Evolutionary conservation across 1,140 invertebrate species (phyloP).

Genomic region (Megathymus violae): DNA sequence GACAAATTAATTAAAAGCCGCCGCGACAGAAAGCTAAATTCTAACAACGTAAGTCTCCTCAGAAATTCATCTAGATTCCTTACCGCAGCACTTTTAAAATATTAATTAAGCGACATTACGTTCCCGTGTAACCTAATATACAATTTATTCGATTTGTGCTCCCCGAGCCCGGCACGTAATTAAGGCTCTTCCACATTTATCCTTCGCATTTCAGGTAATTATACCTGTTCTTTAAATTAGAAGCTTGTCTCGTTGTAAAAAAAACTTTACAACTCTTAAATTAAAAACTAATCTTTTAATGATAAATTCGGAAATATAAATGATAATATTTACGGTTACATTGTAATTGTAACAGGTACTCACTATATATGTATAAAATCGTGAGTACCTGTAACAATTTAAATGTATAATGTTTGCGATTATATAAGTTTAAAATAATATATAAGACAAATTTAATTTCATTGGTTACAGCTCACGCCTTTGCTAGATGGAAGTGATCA

Average conservation of each 20-base stretch:
- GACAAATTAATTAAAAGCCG: background rate
- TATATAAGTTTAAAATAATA: too few species aligned
- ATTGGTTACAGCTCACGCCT: too few species aligned
- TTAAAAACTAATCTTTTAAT: background rate
- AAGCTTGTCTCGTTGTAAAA: constrained; percentile 2
- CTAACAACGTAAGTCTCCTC: background rate
- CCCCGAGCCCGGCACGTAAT: constrained; percentile 19
- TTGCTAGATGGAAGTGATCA: too few species aligned
- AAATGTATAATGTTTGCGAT: too few species aligned
- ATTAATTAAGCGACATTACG: constrained; percentile 33
- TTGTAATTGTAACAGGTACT: too few species aligned
- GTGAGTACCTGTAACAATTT: too few species aligned
- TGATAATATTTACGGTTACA: too few species aligned
- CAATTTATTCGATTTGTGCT: constrained; percentile 37
- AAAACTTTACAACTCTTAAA: too few species aligned
- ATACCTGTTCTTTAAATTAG: constrained; percentile 13
- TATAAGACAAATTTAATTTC: too few species aligned
- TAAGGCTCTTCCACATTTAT: constrained; percentile 30
- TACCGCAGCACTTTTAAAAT: constrained; percentile 35
- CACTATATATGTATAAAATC: too few species aligned
- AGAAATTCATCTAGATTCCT: constrained; percentile 25
- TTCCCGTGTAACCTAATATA: constrained; percentile 33
- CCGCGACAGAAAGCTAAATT: background rate
- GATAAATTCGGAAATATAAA: too few species aligned
- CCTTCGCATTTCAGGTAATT: constrained; percentile 24